Conservation (phyloP, 2,113 vertebrate species). For the Cettia cetti region DNA sequence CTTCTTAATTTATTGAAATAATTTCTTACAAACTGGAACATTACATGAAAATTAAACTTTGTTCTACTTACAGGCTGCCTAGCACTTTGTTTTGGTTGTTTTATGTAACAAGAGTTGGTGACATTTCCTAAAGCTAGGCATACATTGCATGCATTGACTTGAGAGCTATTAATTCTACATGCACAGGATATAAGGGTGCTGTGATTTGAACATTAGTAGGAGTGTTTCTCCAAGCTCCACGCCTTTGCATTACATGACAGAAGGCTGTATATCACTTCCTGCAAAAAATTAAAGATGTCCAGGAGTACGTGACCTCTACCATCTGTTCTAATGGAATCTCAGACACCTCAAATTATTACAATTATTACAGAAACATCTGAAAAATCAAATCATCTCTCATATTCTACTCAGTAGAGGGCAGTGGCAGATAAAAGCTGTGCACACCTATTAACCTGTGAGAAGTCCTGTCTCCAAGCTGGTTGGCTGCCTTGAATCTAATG, state of each 20-base stretch:
- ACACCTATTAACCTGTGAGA: neutral
- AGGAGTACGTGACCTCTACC: neutral
- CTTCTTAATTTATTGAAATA: neutral
- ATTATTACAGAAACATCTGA: neutral
- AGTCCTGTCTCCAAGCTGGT: neutral
- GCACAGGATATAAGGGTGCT: neutral
- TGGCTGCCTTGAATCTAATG: neutral
- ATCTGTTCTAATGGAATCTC: neutral
- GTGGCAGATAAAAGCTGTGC: constrained; percentile 23
- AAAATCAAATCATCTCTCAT: neutral
- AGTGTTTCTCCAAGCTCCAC: neutral
- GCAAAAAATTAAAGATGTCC: neutral
- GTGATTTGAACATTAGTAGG: neutral
- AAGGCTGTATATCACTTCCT: neutral
- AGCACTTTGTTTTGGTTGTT: neutral
- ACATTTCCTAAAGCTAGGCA: constrained; percentile 22
- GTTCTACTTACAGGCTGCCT: neutral
- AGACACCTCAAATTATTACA: neutral
- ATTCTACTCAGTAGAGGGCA: constrained; percentile 39
- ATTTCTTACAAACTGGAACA: neutral
- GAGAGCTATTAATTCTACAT: neutral
- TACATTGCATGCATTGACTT: neutral
- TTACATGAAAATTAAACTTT: neutral
- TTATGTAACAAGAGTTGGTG: neutral
- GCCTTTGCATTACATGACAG: neutral